These are phyloP conservation scores for Marasmarcha lunaedactyla DNA, from an alignment of 2,888 invertebrate species.

Conservation along the genomic window DNA sequence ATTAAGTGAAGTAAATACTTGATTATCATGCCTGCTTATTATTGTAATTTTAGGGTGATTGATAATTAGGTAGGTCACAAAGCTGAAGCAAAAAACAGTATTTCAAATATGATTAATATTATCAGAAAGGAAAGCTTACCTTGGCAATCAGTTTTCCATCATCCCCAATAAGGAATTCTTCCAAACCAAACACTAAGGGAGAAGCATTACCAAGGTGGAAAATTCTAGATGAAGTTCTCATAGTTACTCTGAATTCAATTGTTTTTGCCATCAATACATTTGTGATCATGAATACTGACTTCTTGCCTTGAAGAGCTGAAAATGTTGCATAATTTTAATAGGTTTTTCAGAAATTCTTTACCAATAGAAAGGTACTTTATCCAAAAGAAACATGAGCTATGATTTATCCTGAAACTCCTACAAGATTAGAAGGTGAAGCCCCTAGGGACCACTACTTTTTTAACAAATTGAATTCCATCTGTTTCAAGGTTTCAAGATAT, in stretches of 20 bases:
- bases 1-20: too few relatives aligned
- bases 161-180: constrained; percentile 53
- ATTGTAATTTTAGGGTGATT: too few relatives aligned
- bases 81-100: too few relatives aligned
- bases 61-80: too few relatives aligned
- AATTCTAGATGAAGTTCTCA: constrained; percentile 55
- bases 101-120: too few relatives aligned
- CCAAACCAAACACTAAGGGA: constrained; percentile 56
- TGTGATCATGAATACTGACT: constrained; percentile 63
- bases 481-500: too few relatives aligned
- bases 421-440: not conserved
- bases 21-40: too few relatives aligned
- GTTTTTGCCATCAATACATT: constrained; percentile 62
- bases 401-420: too few relatives aligned
- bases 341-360: not conserved
- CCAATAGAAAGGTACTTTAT: not conserved
- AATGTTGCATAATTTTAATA: constrained; percentile 10
- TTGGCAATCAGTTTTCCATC: constrained; percentile 55
- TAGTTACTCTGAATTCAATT: constrained; percentile 60
- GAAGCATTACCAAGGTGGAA: constrained; percentile 64
- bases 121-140: constrained; percentile 34
- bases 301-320: constrained; percentile 57
- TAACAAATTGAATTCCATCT: too few relatives aligned
- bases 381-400: too few relatives aligned
- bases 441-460: not conserved